Evolutionary conservation across 2,888 invertebrate genomes (phyloP).

Genomic region (Aquatica leii): DNA sequence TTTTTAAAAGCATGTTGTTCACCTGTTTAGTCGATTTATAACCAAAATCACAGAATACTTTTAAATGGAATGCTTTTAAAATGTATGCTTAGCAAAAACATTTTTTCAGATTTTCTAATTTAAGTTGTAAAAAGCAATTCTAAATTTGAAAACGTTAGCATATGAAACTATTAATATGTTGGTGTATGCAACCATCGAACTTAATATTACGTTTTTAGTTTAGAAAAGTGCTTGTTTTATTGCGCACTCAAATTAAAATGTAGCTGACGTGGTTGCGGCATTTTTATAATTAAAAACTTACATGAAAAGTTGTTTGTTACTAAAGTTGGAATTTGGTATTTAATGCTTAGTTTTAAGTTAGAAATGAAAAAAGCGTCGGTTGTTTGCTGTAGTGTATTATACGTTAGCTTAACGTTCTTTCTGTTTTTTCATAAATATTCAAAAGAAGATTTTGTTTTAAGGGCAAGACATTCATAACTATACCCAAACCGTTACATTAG

Average conservation of each 20-base stretch:
- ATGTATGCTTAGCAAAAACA: constrained; percentile 19
- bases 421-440: too few relatives aligned
- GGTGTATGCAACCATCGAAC: constrained; percentile 14
- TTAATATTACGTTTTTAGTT: constrained; percentile 20
- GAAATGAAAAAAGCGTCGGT: too few relatives aligned
- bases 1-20: constrained; percentile 17
- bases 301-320: too few relatives aligned
- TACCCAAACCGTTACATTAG: too few relatives aligned
- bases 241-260: constrained; percentile 12
- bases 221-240: constrained; percentile 14
- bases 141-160: constrained; percentile 24
- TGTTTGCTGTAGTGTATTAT: too few relatives aligned
- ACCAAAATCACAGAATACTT: constrained; percentile 21
- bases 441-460: too few relatives aligned
- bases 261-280: constrained; percentile 7
- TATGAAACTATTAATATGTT: constrained; percentile 21
- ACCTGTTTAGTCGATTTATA: constrained; percentile 20
- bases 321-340: too few relatives aligned
- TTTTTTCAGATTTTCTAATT: constrained; percentile 15
- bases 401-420: too few relatives aligned
- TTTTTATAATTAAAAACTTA: too few relatives aligned
- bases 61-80: constrained; percentile 20
- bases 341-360: too few relatives aligned
- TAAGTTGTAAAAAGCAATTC: constrained; percentile 17
- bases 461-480: too few relatives aligned